These are phyloP conservation scores for Amblyopsis hoosieri DNA, from an alignment of 2,797 vertebrate species.

Conservation along the genomic window DNA sequence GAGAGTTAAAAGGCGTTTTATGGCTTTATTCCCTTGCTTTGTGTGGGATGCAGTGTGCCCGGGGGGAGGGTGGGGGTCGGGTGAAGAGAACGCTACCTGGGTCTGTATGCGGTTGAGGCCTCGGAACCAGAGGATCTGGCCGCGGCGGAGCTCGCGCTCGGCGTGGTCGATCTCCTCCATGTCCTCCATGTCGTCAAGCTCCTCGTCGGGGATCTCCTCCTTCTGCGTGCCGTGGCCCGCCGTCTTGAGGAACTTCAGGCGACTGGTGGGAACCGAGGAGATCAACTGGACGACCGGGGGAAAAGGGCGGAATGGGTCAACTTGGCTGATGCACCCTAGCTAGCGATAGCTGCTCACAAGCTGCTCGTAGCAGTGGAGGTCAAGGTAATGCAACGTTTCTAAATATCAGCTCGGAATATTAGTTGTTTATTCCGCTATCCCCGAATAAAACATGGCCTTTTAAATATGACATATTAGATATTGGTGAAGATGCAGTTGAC, in stretches of 20 bases:
- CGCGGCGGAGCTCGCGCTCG: constrained; percentile 94
- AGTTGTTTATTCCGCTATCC: no score
- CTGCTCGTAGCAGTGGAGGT: no score
- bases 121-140: constrained; percentile 99
- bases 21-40: constrained; percentile 68
- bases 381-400: no score
- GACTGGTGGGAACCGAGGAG: constrained; percentile 94
- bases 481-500: no score
- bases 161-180: constrained; percentile 98
- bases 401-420: no score
- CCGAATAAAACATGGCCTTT: no score
- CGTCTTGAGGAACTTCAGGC: constrained; percentile 96
- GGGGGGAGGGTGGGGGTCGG: constrained; percentile 18
- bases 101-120: constrained; percentile 99
- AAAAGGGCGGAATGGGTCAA: neutral
- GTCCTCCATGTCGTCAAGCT: constrained; percentile 93
- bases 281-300: constrained; percentile 81
- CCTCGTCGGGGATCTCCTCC: constrained; percentile 97
- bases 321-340: no score
- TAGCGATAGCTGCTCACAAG: no score
- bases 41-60: constrained; percentile 45
- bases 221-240: constrained; percentile 98
- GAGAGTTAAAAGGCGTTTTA: constrained; percentile 65
- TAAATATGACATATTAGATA: no score
- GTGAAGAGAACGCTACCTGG: constrained; percentile 83